Conservation (phyloP, 2,888 invertebrate genomes). For the Toxonevra muliebris region DNA sequence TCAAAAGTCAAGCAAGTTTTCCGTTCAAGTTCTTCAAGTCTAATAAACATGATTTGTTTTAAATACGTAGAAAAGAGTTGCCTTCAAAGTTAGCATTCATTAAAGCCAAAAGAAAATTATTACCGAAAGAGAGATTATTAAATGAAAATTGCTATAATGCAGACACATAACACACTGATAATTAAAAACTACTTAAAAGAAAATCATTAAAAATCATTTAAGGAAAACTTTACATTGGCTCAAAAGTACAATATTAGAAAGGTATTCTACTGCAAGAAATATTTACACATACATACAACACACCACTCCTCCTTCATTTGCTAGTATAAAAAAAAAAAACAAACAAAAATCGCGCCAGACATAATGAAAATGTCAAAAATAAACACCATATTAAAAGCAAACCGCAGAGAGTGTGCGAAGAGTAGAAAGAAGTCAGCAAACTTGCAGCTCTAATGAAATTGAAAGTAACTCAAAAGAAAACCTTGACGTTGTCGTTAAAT, state of each 20-base stretch:
- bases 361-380: slow-evolving; percentile 61
- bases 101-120: no score
- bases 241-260: no score
- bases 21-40: no score
- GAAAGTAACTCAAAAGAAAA: slow-evolving; percentile 16
- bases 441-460: slow-evolving; percentile 24
- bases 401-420: slow-evolving; percentile 6
- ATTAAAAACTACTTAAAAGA: background rate
- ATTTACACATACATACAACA: no score
- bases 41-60: no score
- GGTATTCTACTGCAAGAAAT: no score
- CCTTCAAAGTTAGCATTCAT: no score
- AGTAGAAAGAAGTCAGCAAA: slow-evolving; percentile 25
- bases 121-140: background rate
- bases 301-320: background rate
- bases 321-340: slow-evolving; percentile 18
- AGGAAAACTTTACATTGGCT: no score
- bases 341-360: slow-evolving; percentile 25
- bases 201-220: background rate
- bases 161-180: background rate
- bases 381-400: slow-evolving; percentile 50
- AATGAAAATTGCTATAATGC: no score
- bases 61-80: no score
- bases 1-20: no score
- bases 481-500: background rate